phyloP scores from a whole-genome alignment of 2,797 vertebrate species.

The Hydrocynus forskahlii region DNA sequence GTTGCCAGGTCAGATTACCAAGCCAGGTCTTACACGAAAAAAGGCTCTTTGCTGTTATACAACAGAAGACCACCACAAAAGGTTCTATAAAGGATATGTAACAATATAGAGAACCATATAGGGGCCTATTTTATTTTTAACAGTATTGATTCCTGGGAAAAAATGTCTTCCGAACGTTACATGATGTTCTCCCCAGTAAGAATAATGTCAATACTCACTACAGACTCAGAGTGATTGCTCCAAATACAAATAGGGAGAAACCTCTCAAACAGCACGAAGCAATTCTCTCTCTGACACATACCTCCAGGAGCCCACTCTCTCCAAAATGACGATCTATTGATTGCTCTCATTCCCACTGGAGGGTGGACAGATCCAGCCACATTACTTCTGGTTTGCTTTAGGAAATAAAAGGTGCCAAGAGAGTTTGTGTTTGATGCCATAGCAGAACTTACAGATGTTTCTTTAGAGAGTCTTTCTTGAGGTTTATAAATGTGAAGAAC shows the following conservation, averaged over 20 bases:
- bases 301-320: neutral
- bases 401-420: neutral
- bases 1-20: neutral
- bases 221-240: neutral
- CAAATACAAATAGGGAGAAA: conserved; percentile 17
- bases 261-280: conserved; percentile 10
- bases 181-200: neutral
- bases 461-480: no score
- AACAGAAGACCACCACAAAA: no score
- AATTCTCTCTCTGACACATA: conserved; percentile 1
- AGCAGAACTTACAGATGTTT: no score
- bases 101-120: neutral
- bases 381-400: conserved; percentile 49
- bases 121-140: neutral
- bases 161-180: neutral
- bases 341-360: conserved; percentile 14
- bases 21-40: neutral
- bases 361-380: conserved; percentile 10
- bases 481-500: no score
- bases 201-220: neutral
- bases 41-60: neutral
- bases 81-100: no score
- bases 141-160: neutral
- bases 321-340: conserved; percentile 37
- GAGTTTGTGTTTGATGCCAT: no score